Percentiles rank a stretch among this genome's conserved stretches.
phyloP scores from a whole-genome alignment of 2,797 vertebrate genomes.

The Squalus acanthias region DNA sequence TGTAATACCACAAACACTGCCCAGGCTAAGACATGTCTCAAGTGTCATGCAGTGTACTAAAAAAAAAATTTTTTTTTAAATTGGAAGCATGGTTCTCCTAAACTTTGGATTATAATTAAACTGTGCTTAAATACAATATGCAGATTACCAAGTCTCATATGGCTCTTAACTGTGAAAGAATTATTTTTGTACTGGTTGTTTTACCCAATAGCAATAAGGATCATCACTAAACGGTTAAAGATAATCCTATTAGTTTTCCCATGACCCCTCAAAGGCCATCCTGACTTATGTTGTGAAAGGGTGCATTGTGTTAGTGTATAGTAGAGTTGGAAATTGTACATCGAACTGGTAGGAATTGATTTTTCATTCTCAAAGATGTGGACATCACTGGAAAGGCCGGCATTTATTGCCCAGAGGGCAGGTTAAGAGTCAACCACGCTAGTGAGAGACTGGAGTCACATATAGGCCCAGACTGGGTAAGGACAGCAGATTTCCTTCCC shows the following conservation, averaged over 20 bases:
- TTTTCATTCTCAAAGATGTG: background rate
- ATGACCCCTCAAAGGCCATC: background rate
- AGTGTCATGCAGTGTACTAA: too few relatives aligned
- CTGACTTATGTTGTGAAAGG: background rate
- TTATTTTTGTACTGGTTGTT: background rate
- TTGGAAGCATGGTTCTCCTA: too few relatives aligned
- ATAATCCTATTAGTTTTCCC: background rate
- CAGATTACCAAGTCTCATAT: too few relatives aligned
- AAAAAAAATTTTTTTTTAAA: too few relatives aligned
- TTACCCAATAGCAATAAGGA: background rate
- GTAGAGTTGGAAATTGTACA: background rate
- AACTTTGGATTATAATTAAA: too few relatives aligned
- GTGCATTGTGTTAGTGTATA: background rate
- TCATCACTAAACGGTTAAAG: background rate
- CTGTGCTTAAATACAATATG: too few relatives aligned
- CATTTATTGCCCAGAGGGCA: background rate
- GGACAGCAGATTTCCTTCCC: background rate
- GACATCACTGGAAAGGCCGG: background rate
- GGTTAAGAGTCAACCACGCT: background rate
- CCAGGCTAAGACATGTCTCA: too few relatives aligned
- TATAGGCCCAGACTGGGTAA: background rate
- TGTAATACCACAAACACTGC: too few relatives aligned
- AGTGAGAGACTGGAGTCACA: background rate
- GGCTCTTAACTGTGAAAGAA: too few relatives aligned
- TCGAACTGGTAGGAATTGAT: background rate